Percentiles rank a stretch among this genome's conserved stretches.
phyloP scores from a whole-genome alignment of 1,140 invertebrate genomes.

The Formica exsecta region DNA sequence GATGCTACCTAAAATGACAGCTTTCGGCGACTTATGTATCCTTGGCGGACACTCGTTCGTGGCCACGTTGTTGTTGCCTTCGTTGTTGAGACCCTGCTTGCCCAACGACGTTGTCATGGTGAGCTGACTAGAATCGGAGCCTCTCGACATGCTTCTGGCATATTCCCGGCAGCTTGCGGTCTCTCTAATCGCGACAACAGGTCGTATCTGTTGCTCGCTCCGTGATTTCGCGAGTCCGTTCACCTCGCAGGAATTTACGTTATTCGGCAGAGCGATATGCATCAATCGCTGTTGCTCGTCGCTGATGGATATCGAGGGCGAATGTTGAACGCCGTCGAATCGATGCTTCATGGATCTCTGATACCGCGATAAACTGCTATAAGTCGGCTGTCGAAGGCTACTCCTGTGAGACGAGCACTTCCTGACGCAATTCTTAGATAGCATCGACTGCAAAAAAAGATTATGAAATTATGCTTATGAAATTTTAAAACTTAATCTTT shows the following conservation, averaged over 20 bases:
- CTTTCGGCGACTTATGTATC: slow-evolving; percentile 66
- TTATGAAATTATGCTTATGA: background rate
- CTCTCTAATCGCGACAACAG: background rate
- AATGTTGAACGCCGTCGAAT: slow-evolving; percentile 66
- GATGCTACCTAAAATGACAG: slow-evolving; percentile 77
- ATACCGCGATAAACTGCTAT: slow-evolving; percentile 80
- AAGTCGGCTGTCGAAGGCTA: slow-evolving; percentile 75
- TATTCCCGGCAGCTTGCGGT: slow-evolving; percentile 40
- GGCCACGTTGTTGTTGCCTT: slow-evolving; percentile 75
- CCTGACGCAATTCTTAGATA: slow-evolving; percentile 83
- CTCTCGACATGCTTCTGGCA: slow-evolving; percentile 71
- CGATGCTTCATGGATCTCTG: slow-evolving; percentile 71
- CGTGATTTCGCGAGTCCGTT: background rate
- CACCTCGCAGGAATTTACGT: slow-evolving; percentile 28
- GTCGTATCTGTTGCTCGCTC: background rate
- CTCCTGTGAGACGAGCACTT: slow-evolving; percentile 73
- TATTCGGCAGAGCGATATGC: background rate
- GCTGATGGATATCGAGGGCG: slow-evolving; percentile 78
- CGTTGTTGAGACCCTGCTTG: slow-evolving; percentile 74
- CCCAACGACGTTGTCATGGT: slow-evolving; percentile 83
- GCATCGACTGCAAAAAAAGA: slow-evolving; percentile 81
- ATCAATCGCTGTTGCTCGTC: slow-evolving; percentile 80
- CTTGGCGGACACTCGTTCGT: slow-evolving; percentile 66
- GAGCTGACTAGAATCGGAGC: slow-evolving; percentile 82
- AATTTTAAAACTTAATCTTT: background rate